Evolutionary conservation across 2,888 invertebrate species (phyloP).

Genomic region (Spilosoma lubricipeda): DNA sequence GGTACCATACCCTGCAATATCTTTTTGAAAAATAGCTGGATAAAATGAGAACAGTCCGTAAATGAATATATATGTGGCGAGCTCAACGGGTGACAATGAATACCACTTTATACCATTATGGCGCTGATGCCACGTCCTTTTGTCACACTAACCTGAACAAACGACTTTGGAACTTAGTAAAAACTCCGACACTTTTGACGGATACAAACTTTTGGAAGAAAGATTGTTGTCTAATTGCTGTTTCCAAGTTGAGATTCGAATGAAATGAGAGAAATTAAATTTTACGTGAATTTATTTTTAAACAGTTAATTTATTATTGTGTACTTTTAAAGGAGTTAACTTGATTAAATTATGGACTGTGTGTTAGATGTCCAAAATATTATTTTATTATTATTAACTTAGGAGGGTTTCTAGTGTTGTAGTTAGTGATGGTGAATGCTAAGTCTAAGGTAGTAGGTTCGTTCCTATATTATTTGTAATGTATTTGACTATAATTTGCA

Average conservation of each 20-base stretch:
- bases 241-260: slow-evolving; percentile 14
- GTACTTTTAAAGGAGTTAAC: no score
- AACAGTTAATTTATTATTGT: not conserved
- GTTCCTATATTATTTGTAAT: no score
- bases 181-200: slow-evolving; percentile 46
- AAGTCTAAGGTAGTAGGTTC: no score
- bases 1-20: slow-evolving; percentile 29
- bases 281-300: not conserved
- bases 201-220: slow-evolving; percentile 33
- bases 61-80: slow-evolving; percentile 52
- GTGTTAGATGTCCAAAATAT: no score
- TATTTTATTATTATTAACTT: no score
- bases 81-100: slow-evolving; percentile 42
- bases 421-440: no score
- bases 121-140: slow-evolving; percentile 43
- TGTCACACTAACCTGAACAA: slow-evolving; percentile 51
- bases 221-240: slow-evolving; percentile 35
- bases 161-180: slow-evolving; percentile 50
- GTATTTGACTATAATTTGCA: no score
- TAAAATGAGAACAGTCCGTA: slow-evolving; percentile 29
- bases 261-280: slow-evolving; percentile 13
- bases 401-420: no score
- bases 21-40: slow-evolving; percentile 50
- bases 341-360: no score
- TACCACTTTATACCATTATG: slow-evolving; percentile 56